These are phyloP conservation scores for Andrena fulva DNA, from an alignment of 2,888 invertebrate species.

Conservation along the genomic window DNA sequence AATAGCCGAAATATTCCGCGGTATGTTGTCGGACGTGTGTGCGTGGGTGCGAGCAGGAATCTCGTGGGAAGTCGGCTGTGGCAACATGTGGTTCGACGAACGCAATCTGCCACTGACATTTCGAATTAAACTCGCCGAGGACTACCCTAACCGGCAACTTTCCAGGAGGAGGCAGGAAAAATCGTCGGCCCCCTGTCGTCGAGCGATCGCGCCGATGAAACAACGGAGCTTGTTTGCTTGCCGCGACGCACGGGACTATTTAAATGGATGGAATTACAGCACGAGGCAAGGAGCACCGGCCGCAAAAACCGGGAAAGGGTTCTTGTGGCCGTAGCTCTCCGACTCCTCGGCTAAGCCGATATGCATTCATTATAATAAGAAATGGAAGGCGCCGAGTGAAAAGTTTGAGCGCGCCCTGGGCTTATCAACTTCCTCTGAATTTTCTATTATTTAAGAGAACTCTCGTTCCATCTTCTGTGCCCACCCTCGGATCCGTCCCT, in stretches of 20 bases:
- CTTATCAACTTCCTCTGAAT: conserved; percentile 84
- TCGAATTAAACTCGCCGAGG: conserved; percentile 70
- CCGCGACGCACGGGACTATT: neutral
- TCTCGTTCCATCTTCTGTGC: conserved; percentile 61
- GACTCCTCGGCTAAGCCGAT: conserved; percentile 83
- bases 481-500: conserved; percentile 48
- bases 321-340: conserved; percentile 74
- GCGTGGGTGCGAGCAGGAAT: conserved; percentile 56
- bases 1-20: conserved; percentile 64
- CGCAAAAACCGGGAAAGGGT: conserved; percentile 76
- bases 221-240: neutral
- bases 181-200: neutral
- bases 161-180: conserved; percentile 17
- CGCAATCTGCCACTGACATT: conserved; percentile 79
- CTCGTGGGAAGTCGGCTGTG: conserved; percentile 61
- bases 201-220: neutral
- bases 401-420: conserved; percentile 76
- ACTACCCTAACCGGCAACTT: conserved; percentile 55
- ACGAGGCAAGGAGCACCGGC: conserved; percentile 26
- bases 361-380: conserved; percentile 85
- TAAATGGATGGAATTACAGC: conserved; percentile 24
- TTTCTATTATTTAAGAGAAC: conserved; percentile 84
- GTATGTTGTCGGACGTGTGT: conserved; percentile 46
- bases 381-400: conserved; percentile 79
- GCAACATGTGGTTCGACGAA: conserved; percentile 78